Evolutionary conservation across 2,888 invertebrate genomes (phyloP), one percentile per base, ranked within the genome.

Genomic region (Campaea margaritaria): DNA sequence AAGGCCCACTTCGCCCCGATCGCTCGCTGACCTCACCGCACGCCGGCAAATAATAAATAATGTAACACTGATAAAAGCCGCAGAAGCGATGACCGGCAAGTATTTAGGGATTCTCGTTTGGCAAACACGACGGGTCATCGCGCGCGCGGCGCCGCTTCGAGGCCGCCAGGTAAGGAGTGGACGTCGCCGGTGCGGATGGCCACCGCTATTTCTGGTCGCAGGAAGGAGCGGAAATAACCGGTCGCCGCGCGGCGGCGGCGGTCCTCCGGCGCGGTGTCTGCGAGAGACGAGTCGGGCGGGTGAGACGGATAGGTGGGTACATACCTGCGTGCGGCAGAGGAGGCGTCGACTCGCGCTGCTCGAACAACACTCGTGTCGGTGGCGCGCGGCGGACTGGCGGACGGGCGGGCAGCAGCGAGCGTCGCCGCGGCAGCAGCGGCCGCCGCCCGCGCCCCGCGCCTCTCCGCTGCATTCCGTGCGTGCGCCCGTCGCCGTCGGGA

Each of bases 11-110:
- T 83, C 86, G 82, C 81, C 80, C 75, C 85, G 86, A 81, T 74
- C 87, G 81, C 87, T 65, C 76, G 84, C 86, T 88, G 90, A 90
- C 90, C 91, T 90, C 88, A 89, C 86, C 87, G 83, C 79, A 76
- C 87, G 82, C 69, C 87, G 88, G 86, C 90, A 88, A 89, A 89
- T 89, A 90, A 91, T 91, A 91, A 91, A 91, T 91, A n/a, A 90
- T 91, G 91, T 91, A 91, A 90, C 89, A 87, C 87, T 91, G 91
- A 91, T 91, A 91, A 90, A 76, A 86, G 79, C 82, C 85, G 83
- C 85, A 85, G 88, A 90, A 89, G 81, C 89, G 87, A 85, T 87
- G 91, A 89, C 90, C 90, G 88, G 83, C 81, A 83, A 82, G 83
- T 88, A 88, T 86, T 88, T 83, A 87, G 86, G 83, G 85, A 87